phyloP scores from a whole-genome alignment of 2,888 invertebrate genomes.

The Crocallis elinguaria region DNA sequence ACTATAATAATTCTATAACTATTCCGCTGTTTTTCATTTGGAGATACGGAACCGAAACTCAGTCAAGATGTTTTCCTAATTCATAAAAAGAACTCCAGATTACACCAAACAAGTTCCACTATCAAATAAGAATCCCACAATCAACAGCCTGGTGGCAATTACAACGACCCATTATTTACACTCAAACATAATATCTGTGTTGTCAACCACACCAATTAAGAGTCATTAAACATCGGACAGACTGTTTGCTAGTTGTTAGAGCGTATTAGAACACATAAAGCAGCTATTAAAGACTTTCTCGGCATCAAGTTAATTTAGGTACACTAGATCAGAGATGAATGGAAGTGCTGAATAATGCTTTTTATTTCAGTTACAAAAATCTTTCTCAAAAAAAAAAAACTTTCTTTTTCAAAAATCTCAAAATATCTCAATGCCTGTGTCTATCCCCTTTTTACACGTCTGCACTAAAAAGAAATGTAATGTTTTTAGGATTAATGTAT shows the following conservation, averaged over 20 bases:
- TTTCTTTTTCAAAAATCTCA: too few relatives aligned
- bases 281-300: conserved; percentile 69
- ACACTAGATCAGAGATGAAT: conserved; percentile 2
- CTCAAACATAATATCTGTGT: conserved; percentile 43
- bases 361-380: background rate
- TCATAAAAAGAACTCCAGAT: background rate
- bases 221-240: conserved; percentile 67
- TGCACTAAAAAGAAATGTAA: too few relatives aligned
- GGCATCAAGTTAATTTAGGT: conserved; percentile 38
- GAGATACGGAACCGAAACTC: too few relatives aligned
- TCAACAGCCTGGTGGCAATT: conserved; percentile 37
- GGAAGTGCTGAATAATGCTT: conserved; percentile 1
- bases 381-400: too few relatives aligned
- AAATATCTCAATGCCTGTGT: too few relatives aligned
- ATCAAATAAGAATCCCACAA: conserved; percentile 25
- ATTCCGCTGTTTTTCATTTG: too few relatives aligned
- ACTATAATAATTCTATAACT: too few relatives aligned
- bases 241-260: conserved; percentile 62
- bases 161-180: conserved; percentile 48
- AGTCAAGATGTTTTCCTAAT: background rate
- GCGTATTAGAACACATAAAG: conserved; percentile 64
- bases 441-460: too few relatives aligned
- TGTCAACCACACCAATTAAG: conserved; percentile 69
- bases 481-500: too few relatives aligned
- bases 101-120: background rate